phyloP scores from a whole-genome alignment of 2,888 invertebrate species.

The Prenolepis imparis region DNA sequence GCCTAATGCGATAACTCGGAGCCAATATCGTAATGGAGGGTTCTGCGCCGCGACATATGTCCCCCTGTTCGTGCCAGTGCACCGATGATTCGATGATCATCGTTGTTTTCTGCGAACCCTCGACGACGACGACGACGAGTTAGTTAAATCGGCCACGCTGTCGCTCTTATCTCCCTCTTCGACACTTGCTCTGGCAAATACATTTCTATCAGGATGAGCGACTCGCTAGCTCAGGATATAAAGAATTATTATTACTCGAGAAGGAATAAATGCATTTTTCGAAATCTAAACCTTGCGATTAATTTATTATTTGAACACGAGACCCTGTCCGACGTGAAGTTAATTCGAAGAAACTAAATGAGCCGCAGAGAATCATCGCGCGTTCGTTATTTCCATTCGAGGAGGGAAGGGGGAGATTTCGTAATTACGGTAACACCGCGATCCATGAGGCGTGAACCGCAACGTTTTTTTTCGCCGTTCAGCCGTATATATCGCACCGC shows the following conservation, averaged over 20 bases:
- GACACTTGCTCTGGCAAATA: neutral
- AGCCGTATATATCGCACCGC: constrained; percentile 56
- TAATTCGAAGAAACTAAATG: constrained; percentile 10
- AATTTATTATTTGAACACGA: no score
- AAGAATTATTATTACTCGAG: neutral
- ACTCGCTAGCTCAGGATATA: neutral
- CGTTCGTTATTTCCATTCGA: constrained; percentile 47
- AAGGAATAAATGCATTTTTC: neutral
- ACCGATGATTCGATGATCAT: constrained; percentile 82
- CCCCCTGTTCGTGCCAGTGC: constrained; percentile 81
- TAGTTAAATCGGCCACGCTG: constrained; percentile 25
- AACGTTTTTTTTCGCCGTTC: constrained; percentile 51
- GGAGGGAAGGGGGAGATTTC: constrained; percentile 25
- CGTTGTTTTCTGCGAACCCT: constrained; percentile 64
- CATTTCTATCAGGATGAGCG: neutral
- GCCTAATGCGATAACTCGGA: constrained; percentile 78
- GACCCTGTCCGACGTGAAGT: neutral
- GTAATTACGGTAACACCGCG: constrained; percentile 52
- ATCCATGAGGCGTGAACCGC: constrained; percentile 65
- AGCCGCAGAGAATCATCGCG: neutral
- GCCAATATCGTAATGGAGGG: constrained; percentile 84
- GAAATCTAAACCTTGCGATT: neutral
- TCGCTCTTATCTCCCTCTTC: constrained; percentile 22
- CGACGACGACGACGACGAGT: constrained; percentile 28
- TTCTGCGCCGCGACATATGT: constrained; percentile 82